Percentiles rank a stretch among this genome's conserved stretches.
These are phyloP conservation scores for Seira ritae DNA, from an alignment of 2,888 invertebrate genomes.

Conservation along the genomic window DNA sequence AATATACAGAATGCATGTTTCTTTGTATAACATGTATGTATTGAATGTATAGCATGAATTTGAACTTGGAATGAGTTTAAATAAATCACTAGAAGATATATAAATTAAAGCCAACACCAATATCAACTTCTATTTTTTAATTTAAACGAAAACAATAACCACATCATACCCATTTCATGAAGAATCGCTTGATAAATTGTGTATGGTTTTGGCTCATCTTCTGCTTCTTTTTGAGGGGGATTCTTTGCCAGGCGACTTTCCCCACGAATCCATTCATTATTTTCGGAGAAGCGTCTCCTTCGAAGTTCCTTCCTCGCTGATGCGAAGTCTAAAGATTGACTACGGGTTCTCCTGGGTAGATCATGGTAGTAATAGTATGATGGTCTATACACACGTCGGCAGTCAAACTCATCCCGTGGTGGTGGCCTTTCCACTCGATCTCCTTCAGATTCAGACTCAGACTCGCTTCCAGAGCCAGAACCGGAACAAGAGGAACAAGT, in stretches of 20 bases:
- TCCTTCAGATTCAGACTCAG: constrained; percentile 33
- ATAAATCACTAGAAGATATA: too few relatives aligned
- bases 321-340: constrained; percentile 65
- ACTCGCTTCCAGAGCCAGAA: constrained; percentile 34
- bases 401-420: constrained; percentile 32
- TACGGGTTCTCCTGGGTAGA: constrained; percentile 51
- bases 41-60: too few relatives aligned
- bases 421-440: constrained; percentile 13
- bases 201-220: constrained; percentile 60
- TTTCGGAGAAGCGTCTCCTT: constrained; percentile 67
- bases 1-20: too few relatives aligned
- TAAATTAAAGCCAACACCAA: too few relatives aligned
- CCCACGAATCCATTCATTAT: constrained; percentile 54
- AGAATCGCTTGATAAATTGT: constrained; percentile 71
- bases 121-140: too few relatives aligned
- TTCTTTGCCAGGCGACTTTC: constrained; percentile 25
- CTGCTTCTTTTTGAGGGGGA: constrained; percentile 10
- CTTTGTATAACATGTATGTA: too few relatives aligned
- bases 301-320: constrained; percentile 56
- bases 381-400: constrained; percentile 12
- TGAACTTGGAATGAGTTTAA: too few relatives aligned
- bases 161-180: constrained; percentile 65
- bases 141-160: too few relatives aligned
- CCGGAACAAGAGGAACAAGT: constrained; percentile 35
- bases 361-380: constrained; percentile 56